phyloP scores from a whole-genome alignment of 2,113 vertebrate genomes.

The Osmerus eperlanus region DNA sequence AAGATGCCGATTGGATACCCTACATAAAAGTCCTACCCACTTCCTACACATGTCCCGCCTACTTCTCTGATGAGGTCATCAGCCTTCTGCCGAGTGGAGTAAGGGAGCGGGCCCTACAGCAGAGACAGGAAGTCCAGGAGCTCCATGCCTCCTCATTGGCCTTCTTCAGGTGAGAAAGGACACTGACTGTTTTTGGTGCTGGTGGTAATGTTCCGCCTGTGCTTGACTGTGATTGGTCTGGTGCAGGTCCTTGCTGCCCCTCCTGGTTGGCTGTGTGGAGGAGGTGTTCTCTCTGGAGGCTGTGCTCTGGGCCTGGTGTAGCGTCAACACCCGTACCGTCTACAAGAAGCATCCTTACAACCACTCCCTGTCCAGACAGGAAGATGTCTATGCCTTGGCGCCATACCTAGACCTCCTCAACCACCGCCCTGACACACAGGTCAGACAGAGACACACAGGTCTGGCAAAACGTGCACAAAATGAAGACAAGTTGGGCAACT shows the following conservation, averaged over 20 bases:
- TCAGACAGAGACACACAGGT: constrained; percentile 37
- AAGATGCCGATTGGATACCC: constrained; percentile 80
- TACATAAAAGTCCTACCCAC: constrained; percentile 84
- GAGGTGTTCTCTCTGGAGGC: constrained; percentile 77
- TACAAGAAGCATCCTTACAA: constrained; percentile 76
- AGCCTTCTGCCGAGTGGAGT: constrained; percentile 72
- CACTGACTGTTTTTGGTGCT: background rate
- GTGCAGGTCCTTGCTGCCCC: constrained; percentile 77
- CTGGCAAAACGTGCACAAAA: background rate
- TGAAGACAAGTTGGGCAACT: background rate
- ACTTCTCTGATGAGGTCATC: constrained; percentile 65
- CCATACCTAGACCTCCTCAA: constrained; percentile 93
- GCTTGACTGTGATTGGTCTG: background rate
- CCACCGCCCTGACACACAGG: constrained; percentile 85
- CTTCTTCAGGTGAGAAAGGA: constrained; percentile 71
- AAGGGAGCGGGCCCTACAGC: constrained; percentile 68
- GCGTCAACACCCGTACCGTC: constrained; percentile 89
- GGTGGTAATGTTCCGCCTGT: background rate
- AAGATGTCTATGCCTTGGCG: constrained; percentile 82
- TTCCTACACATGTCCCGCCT: constrained; percentile 81
- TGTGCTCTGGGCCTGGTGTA: constrained; percentile 92
- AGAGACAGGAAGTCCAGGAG: constrained; percentile 66
- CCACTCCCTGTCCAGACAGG: constrained; percentile 73
- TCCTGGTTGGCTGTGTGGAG: constrained; percentile 69
- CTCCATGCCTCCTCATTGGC: constrained; percentile 66